Base-by-base conservation (phyloP, 2,113 vertebrate species). In the Bombycilla garrulus region DNA sequence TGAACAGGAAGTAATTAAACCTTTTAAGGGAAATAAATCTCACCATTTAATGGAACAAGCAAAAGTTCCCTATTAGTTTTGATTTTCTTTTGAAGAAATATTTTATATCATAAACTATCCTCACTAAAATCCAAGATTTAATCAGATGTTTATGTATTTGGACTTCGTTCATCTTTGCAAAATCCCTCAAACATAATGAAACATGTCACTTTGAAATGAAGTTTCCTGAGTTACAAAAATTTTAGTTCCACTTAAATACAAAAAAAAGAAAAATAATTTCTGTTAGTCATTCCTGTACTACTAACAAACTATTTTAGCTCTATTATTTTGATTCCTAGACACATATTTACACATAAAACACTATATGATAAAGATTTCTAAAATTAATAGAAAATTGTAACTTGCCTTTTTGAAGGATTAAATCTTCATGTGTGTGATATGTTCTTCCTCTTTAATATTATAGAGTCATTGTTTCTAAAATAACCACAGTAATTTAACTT, bases 1-100 rank as follows among this genome's bases (percentile, higher is more conserved):
- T 78, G 93, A 92, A 94, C 72, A 94, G 88, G 88, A 96, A 94
- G 53, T 90, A 94, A 94, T 90, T 93, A 78, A 92, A 93, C 35
- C n/a, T 70, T 92, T 92, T 90, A 81, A 86, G 40, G 69, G 60
- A 92, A 86, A 88, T 61, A 90, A 96, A 83, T 77, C 72, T 92
- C 54, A 56, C 28, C 19, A 74, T 64, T 96, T 77, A 90, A 81
- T 60, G 36, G 44, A 71, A 69, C 20, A 61, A 78, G 31, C 26
- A 90, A 78, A 93, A 18, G 4, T 56, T 86, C 36, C 23, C 25
- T 78, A 31, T 74, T 48, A 50, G 8, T 57, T 17, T 50, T 90
- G 47, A 60, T 88, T 56, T 53, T 42, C 15, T 67, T 45, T 3
- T 53, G 44, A 72, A 74, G 54, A 81, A 82, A 42, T 79, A 57